Base-by-base conservation (phyloP, 2,888 invertebrate genomes). In the Amphipyra berbera region DNA sequence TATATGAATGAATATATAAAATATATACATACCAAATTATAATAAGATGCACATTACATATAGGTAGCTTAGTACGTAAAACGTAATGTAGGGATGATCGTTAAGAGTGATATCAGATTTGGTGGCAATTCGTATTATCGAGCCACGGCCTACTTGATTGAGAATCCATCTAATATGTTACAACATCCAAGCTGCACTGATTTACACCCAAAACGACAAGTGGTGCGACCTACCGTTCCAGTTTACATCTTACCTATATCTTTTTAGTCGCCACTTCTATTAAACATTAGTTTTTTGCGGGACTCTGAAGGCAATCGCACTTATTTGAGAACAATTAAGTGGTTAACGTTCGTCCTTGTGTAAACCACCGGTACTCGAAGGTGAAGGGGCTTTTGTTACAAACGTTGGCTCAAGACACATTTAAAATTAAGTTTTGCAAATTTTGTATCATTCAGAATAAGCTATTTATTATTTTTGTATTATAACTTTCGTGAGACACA, bases 1-100 rank as follows among this genome's bases (percentile, higher is more conserved):
- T 73, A 85, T 79, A 76, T 80, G 79, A 79, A 76, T 80, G 79
- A 79, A 79, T 79, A 78, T 78, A 77, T 70, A 61, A 75, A 73
- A 65, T 80, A 77, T 76, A 79, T 72, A 71, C 65, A 78, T 78
- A 76, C 69, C 71, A 76, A 73, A 70, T 64, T 77, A 65, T 61
- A 56, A 57, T 78, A 78, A 79, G 75, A 68, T 65, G 80, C 78
- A 79, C 78, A 70, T 62, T 66, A 71, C 54, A 68, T 67, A 69
- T 56, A 68, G 40, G 47, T 78, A 77, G 62, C 40, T 61, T 79
- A 79, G 75, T 66, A 72, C 72, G 74, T 77, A 76, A 78, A 72
- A 79, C 68, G 68, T 77, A 78, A 64, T 60, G 50, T 78, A 63
- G 56, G 62, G 40, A 38, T 61, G 61, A 50, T 44, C 48, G 55